A percentile compares a stretch with the other conserved stretches of the same genome.
phyloP scores from a whole-genome alignment of 2,888 invertebrate genomes.

The Beris morrisii region DNA sequence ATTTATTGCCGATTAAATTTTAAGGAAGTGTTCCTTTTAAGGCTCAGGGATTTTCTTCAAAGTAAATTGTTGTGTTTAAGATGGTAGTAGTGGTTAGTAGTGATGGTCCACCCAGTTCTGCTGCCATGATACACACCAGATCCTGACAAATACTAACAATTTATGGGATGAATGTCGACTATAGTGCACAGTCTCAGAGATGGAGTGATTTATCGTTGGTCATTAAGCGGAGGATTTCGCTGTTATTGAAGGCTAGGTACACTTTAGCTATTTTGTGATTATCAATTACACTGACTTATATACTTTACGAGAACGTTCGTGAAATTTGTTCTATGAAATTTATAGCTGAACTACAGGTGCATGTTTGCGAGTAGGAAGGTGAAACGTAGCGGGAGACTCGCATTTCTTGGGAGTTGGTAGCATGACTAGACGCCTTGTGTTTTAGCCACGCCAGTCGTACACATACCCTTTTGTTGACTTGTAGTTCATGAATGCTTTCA shows the following conservation, averaged over 20 bases:
- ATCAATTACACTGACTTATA: constrained; percentile 25
- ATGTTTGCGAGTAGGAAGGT: too few species aligned
- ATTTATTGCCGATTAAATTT: constrained; percentile 38
- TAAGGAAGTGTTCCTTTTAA: constrained; percentile 31
- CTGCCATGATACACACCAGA: too few species aligned
- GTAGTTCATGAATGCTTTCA: too few species aligned
- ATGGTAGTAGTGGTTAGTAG: neutral
- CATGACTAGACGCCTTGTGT: too few species aligned
- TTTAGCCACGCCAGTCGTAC: too few species aligned
- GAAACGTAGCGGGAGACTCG: too few species aligned
- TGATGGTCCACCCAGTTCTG: neutral
- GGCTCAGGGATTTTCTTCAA: constrained; percentile 20
- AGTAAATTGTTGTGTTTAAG: constrained; percentile 25
- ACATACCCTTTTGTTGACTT: too few species aligned
- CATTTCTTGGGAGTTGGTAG: too few species aligned
- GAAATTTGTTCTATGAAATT: too few species aligned
- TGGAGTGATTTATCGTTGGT: constrained; percentile 20
- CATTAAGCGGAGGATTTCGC: constrained; percentile 26
- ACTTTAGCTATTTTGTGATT: constrained; percentile 11
- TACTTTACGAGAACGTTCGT: constrained; percentile 2
- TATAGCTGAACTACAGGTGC: too few species aligned
- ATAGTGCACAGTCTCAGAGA: neutral
- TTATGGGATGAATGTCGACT: too few species aligned
- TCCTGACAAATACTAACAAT: too few species aligned
- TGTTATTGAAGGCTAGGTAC: constrained; percentile 18